These are phyloP conservation scores for Sminthurinus aureus DNA, from an alignment of 2,888 invertebrate genomes.

Conservation along the genomic window DNA sequence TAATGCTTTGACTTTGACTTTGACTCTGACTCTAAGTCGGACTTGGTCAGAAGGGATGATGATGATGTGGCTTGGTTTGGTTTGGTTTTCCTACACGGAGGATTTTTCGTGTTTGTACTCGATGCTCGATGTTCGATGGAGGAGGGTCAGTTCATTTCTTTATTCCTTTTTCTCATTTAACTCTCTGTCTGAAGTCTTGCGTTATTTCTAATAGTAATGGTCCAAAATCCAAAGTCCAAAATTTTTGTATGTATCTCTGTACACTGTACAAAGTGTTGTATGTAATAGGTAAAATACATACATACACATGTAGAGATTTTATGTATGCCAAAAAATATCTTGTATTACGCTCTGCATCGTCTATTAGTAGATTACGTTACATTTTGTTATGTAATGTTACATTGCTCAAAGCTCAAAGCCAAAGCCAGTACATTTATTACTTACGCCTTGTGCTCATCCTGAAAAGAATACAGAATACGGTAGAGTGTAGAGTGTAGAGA, in stretches of 20 bases:
- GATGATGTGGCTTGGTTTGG: background rate
- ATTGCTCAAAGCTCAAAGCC: no score
- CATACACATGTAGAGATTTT: background rate
- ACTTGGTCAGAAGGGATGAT: background rate
- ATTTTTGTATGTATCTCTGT: no score
- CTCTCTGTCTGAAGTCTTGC: background rate
- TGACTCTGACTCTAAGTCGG: no score
- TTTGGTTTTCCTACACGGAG: background rate
- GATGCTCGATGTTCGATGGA: background rate
- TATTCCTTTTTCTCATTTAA: slow-evolving; percentile 14
- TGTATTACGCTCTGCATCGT: background rate
- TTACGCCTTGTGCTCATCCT: background rate
- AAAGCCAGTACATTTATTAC: background rate
- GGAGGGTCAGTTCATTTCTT: slow-evolving; percentile 32
- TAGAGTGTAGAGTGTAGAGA: no score
- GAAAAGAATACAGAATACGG: no score
- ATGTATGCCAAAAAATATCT: background rate
- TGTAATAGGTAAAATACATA: background rate
- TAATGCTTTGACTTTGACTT: background rate
- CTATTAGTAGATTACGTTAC: background rate
- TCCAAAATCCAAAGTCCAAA: background rate
- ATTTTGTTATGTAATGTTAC: no score
- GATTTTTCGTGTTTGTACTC: no score
- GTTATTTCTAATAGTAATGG: background rate
- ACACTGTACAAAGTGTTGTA: background rate